phyloP scores from a whole-genome alignment of 1,140 invertebrate genomes.

The Calycopis cecrops region DNA sequence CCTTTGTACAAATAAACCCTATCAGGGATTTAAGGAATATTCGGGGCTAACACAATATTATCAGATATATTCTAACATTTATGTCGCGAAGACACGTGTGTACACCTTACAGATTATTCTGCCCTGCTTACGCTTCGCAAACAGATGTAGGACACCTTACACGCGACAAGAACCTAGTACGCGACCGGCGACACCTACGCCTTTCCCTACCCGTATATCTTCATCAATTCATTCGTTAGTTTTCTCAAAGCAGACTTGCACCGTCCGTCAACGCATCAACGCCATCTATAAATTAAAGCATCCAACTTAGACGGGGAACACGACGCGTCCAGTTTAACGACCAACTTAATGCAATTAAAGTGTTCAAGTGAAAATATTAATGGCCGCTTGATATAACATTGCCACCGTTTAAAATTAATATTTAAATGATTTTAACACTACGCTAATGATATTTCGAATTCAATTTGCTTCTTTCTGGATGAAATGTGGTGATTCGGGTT shows the following conservation, averaged over 20 bases:
- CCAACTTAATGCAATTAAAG: neutral
- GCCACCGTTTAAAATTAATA: slow-evolving; percentile 2
- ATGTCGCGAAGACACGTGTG: too few relatives aligned
- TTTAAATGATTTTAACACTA: too few relatives aligned
- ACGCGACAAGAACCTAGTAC: slow-evolving; percentile 10
- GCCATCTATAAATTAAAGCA: slow-evolving; percentile 4
- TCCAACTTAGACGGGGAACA: neutral
- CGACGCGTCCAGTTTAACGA: slow-evolving; percentile 3
- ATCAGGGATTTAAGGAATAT: too few relatives aligned
- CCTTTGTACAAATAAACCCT: too few relatives aligned
- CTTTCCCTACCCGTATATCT: slow-evolving; percentile 19
- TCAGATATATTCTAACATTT: too few relatives aligned
- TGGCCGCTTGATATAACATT: neutral
- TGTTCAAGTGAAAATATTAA: slow-evolving; percentile 2
- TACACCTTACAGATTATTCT: too few relatives aligned
- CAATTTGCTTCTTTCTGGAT: too few relatives aligned
- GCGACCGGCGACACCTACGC: neutral
- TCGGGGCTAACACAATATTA: too few relatives aligned
- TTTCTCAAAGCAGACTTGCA: slow-evolving; percentile 14
- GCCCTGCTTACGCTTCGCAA: slow-evolving; percentile 19
- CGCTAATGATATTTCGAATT: too few relatives aligned
- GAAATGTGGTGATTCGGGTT: too few relatives aligned
- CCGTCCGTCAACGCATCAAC: slow-evolving; percentile 5
- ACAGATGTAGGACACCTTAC: slow-evolving; percentile 17
- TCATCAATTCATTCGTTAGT: slow-evolving; percentile 16